phyloP scores from a whole-genome alignment of 2,113 vertebrate genomes.

The Tetrao urogallus region DNA sequence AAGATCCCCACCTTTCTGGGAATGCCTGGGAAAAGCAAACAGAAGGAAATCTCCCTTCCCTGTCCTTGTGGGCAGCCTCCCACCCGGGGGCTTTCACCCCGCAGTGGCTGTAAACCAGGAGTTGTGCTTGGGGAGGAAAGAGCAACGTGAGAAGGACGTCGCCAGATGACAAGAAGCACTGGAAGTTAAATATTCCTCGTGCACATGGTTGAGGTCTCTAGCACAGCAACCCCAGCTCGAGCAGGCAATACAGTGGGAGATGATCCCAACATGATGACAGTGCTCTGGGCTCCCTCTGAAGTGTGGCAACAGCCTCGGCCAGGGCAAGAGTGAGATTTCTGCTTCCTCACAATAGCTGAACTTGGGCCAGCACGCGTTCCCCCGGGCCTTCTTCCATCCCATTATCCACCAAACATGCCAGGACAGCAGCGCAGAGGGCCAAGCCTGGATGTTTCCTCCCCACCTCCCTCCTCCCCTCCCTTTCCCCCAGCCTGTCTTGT shows the following conservation, averaged over 20 bases:
- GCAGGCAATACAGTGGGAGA: background rate
- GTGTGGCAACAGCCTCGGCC: background rate
- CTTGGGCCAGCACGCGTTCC: background rate
- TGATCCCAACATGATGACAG: background rate
- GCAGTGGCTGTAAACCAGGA: rapidly evolving
- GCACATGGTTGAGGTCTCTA: slow-evolving; percentile 20
- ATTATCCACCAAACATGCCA: background rate
- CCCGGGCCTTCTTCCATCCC: background rate
- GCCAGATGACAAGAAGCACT: background rate
- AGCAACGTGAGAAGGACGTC: background rate
- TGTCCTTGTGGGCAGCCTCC: rapidly evolving
- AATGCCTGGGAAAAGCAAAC: background rate
- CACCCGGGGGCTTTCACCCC: background rate
- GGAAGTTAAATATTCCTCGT: background rate
- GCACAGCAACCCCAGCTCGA: rapidly evolving
- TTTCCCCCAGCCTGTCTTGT: slow-evolving; percentile 26
- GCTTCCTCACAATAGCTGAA: background rate
- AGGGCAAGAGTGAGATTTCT: background rate
- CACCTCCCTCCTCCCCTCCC: background rate
- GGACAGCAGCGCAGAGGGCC: background rate
- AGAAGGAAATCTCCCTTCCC: background rate
- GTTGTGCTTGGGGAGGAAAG: background rate
- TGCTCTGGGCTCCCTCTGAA: background rate
- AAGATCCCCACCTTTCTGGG: slow-evolving; percentile 11
- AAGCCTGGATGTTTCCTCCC: slow-evolving; percentile 6